phyloP scores from a whole-genome alignment of 2,797 vertebrate species.

The Ambastaia sidthimunki region DNA sequence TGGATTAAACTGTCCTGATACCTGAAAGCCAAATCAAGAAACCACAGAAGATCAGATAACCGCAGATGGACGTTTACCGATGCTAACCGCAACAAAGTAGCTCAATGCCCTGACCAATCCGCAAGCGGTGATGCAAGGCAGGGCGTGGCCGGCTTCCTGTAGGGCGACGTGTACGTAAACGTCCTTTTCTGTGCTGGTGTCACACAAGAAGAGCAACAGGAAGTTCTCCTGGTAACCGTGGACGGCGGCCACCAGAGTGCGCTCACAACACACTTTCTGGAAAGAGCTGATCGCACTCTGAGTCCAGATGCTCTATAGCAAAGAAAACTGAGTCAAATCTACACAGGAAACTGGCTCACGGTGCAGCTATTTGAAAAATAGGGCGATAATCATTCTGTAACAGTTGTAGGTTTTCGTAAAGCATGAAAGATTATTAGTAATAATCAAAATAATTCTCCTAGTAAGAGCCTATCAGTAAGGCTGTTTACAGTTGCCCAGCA shows the following conservation, averaged over 20 bases:
- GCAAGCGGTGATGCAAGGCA: constrained; percentile 60
- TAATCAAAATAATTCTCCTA: no score
- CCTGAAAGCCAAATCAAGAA: constrained; percentile 54
- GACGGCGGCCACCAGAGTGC: constrained; percentile 84
- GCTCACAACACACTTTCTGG: constrained; percentile 80
- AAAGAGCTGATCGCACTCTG: constrained; percentile 79
- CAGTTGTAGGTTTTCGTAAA: no score
- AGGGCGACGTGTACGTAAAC: constrained; percentile 85
- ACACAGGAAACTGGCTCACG: no score
- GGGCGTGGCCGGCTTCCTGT: constrained; percentile 78
- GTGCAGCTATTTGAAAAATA: no score
- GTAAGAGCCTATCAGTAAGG: no score
- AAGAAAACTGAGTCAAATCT: background rate
- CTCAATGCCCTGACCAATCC: constrained; percentile 63
- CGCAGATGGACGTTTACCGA: background rate
- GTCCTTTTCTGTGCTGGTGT: constrained; percentile 86
- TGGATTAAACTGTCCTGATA: constrained; percentile 64
- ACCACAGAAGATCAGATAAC: background rate
- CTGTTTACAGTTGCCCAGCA: no score
- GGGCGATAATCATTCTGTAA: no score
- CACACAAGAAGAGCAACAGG: constrained; percentile 89
- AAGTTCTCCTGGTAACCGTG: constrained; percentile 83
- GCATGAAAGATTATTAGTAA: no score
- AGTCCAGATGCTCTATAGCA: constrained; percentile 82
- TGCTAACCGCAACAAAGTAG: background rate